Evolutionary conservation across 2,113 vertebrate genomes (phyloP).

Genomic region (Hiodon tergisus): DNA sequence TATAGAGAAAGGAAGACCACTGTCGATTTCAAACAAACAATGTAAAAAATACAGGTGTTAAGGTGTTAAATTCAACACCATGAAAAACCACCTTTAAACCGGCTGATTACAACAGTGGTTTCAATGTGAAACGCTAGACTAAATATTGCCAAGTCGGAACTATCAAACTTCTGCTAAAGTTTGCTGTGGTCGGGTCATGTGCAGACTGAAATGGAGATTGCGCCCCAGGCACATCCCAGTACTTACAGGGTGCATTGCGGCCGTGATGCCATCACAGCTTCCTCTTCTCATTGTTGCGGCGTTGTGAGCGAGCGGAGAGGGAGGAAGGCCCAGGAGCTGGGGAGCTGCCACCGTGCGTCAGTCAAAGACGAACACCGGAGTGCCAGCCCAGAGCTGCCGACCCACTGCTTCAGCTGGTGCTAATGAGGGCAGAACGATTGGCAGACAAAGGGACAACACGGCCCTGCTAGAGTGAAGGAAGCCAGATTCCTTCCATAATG

Average conservation of each 20-base stretch:
- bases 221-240: not conserved
- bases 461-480: slow-evolving; percentile 38
- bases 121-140: too few species aligned
- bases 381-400: slow-evolving; percentile 28
- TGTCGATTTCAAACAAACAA: too few species aligned
- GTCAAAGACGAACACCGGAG: slow-evolving; percentile 24
- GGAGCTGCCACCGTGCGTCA: slow-evolving; percentile 17
- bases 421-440: slow-evolving; percentile 59
- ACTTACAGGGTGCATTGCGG: slow-evolving; percentile 58
- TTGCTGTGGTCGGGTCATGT: not conserved
- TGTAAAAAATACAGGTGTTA: too few species aligned
- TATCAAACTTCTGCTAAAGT: too few species aligned
- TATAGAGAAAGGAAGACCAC: too few species aligned
- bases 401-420: slow-evolving; percentile 27
- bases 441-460: slow-evolving; percentile 37
- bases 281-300: slow-evolving; percentile 48
- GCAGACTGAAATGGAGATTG: not conserved
- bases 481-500: slow-evolving; percentile 39
- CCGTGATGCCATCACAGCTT: slow-evolving; percentile 51
- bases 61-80: too few species aligned
- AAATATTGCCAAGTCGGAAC: too few species aligned
- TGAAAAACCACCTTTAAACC: too few species aligned
- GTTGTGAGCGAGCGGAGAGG: not conserved
- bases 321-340: slow-evolving; percentile 2
- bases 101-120: too few species aligned